Evolutionary conservation across 2,797 vertebrate genomes (phyloP).

Genomic region (Gobionotothen gibberifrons): DNA sequence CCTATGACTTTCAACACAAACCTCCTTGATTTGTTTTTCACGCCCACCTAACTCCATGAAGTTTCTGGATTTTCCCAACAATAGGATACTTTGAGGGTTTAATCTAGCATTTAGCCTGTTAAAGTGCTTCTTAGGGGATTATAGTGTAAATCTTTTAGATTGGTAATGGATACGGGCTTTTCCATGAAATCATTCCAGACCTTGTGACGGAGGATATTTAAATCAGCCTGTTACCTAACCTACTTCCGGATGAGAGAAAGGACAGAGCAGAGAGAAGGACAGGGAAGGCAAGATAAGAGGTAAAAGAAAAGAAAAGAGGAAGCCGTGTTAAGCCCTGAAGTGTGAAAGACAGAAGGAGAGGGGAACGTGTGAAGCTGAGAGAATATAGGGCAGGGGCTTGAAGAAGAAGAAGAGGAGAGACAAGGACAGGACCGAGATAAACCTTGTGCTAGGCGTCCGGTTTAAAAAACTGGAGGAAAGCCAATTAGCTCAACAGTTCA

Average conservation of each 20-base stretch:
- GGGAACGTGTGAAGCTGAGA: constrained; percentile 12
- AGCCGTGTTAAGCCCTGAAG: constrained; percentile 1
- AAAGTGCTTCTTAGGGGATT: constrained; percentile 53
- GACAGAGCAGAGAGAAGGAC: constrained; percentile 31
- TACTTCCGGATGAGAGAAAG: constrained; percentile 27
- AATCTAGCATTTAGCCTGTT: constrained; percentile 38
- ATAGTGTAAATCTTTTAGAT: constrained; percentile 49
- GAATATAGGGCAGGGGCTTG: constrained; percentile 2
- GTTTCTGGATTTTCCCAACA: constrained; percentile 12
- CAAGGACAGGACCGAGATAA: constrained; percentile 59
- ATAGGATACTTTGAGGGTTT: constrained; percentile 15
- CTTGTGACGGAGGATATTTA: constrained; percentile 44
- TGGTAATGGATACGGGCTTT: constrained; percentile 66
- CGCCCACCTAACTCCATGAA: not conserved
- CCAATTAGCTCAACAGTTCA: constrained; percentile 76
- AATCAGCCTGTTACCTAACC: constrained; percentile 69
- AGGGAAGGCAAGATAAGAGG: constrained; percentile 15
- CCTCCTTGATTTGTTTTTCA: not conserved
- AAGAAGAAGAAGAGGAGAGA: constrained; percentile 1
- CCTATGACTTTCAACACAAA: not conserved
- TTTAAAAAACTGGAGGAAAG: constrained; percentile 77
- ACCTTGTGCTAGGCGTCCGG: constrained; percentile 45
- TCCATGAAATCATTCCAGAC: constrained; percentile 56
- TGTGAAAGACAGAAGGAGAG: not conserved
- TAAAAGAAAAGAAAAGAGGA: constrained; percentile 16